Percentiles rank a stretch among this genome's conserved stretches.
These are phyloP conservation scores for Cryptotermes secundus DNA, from an alignment of 1,140 invertebrate genomes.

Conservation along the genomic window DNA sequence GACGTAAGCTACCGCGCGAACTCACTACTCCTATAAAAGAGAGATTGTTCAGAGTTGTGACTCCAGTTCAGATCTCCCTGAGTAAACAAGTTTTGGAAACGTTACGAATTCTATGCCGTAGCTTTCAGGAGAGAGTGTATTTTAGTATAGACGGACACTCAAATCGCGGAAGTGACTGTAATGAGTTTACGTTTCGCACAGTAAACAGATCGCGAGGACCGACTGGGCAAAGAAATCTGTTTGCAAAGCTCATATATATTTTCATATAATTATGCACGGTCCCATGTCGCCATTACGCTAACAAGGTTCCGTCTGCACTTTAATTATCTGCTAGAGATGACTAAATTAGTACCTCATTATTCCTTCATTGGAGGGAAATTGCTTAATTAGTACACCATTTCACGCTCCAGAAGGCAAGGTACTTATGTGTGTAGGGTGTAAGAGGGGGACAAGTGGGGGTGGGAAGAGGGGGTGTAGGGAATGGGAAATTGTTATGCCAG, in stretches of 20 bases:
- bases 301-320: slow-evolving; percentile 19
- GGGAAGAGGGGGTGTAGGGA: not conserved
- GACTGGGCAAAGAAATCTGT: not conserved
- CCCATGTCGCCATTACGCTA: not conserved
- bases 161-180: no score
- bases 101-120: no score
- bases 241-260: slow-evolving; percentile 1
- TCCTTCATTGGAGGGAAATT: slow-evolving; percentile 34
- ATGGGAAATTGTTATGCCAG: not conserved
- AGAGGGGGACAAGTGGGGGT: not conserved
- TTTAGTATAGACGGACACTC: no score
- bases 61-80: no score
- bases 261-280: not conserved
- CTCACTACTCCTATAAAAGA: no score
- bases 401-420: slow-evolving; percentile 21
- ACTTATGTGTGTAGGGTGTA: not conserved
- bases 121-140: no score
- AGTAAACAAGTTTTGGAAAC: no score
- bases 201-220: not conserved
- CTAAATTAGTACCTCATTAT: slow-evolving; percentile 35
- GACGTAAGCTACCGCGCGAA: no score
- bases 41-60: no score
- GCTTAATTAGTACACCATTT: slow-evolving; percentile 32
- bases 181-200: not conserved
- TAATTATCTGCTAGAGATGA: slow-evolving; percentile 35